These are phyloP conservation scores for Glyphotaelius pellucidus DNA, from an alignment of 2,888 invertebrate genomes.

Conservation along the genomic window DNA sequence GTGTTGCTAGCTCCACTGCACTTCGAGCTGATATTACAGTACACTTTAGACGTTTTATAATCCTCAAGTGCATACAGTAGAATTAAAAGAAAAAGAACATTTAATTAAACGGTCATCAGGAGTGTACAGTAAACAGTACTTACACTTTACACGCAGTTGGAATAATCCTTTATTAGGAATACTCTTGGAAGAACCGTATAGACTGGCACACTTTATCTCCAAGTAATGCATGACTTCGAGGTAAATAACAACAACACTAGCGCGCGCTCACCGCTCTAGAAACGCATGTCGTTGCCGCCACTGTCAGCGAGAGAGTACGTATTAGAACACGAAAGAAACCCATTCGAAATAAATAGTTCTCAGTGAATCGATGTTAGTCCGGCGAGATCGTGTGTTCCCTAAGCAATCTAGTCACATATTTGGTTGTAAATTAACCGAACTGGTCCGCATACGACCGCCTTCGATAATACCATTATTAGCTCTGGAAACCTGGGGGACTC, in stretches of 20 bases:
- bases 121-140: not conserved
- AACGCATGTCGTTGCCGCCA: not conserved
- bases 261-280: not conserved
- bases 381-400: conserved; percentile 11
- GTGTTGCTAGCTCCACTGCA: no score
- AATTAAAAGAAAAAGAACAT: no score
- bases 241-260: not conserved
- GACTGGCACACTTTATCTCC: not conserved
- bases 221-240: not conserved
- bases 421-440: conserved; percentile 10
- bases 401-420: conserved; percentile 17
- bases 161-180: not conserved
- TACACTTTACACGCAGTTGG: not conserved
- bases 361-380: conserved; percentile 9
- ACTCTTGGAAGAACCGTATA: not conserved
- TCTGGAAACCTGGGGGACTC: not conserved
- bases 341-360: conserved; percentile 10
- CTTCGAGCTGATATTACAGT: no score
- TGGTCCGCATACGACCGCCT: not conserved
- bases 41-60: no score
- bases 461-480: not conserved
- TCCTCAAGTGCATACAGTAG: no score
- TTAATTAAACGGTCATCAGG: not conserved
- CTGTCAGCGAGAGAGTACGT: not conserved
- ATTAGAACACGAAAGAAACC: not conserved